Conservation (phyloP, 2,113 vertebrate genomes). For the Cyanoramphus novaezelandiae region DNA sequence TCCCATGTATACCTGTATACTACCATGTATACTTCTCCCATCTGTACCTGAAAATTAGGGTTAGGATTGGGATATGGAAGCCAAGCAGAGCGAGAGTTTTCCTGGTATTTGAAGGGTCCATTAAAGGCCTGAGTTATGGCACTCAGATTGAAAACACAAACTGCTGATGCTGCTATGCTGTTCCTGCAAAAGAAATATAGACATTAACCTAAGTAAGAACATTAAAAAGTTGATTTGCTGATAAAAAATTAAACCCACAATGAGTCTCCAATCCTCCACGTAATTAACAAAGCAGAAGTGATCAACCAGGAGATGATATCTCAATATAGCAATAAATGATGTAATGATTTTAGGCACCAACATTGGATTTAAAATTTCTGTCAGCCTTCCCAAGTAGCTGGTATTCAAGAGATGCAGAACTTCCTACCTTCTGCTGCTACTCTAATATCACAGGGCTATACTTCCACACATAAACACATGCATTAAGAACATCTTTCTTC, state of each 20-base stretch:
- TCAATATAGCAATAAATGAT: background rate
- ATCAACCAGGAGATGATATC: background rate
- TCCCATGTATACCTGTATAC: too few relatives aligned
- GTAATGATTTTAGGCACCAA: background rate
- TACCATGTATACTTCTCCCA: too few relatives aligned
- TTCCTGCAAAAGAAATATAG: conserved; percentile 78
- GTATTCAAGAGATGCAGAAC: background rate
- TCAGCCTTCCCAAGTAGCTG: background rate
- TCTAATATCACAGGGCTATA: background rate
- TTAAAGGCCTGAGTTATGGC: conserved; percentile 91
- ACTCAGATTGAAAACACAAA: conserved; percentile 96
- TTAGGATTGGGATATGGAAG: conserved; percentile 95
- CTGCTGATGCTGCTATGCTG: conserved; percentile 94
- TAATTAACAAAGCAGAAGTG: background rate
- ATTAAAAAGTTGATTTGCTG: background rate
- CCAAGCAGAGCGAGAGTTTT: conserved; percentile 95
- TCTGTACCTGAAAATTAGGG: conserved; percentile 93
- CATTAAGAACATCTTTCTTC: background rate
- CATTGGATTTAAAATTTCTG: background rate
- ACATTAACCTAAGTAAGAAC: background rate
- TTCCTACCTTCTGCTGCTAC: background rate
- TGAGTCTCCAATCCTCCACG: background rate
- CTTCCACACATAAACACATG: background rate
- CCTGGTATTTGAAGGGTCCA: conserved; percentile 96
- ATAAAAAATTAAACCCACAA: background rate